Evolutionary conservation across 2,888 invertebrate species (phyloP).

Genomic region (Tenthredo distinguenda): DNA sequence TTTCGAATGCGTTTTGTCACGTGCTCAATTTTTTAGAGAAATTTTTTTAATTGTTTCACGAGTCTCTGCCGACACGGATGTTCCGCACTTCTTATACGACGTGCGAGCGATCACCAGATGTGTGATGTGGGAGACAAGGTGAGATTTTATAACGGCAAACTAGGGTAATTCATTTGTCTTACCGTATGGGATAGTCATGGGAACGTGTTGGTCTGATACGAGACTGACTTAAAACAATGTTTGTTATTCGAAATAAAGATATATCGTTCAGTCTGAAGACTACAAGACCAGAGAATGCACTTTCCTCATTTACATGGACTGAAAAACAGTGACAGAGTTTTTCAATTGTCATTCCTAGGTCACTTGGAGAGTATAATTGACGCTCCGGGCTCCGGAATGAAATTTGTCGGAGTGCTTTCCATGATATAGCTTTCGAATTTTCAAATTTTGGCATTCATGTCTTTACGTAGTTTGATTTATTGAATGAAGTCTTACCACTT

Average conservation of each 20-base stretch:
- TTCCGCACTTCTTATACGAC: neutral
- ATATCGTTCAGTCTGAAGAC: neutral
- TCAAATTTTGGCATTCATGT: neutral
- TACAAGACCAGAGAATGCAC: constrained; percentile 17
- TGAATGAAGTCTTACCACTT: constrained; percentile 63
- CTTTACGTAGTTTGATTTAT: neutral
- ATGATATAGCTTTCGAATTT: neutral
- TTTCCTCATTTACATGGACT: constrained; percentile 12
- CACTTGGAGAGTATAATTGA: neutral
- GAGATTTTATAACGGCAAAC: constrained; percentile 45
- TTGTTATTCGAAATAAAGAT: constrained; percentile 5
- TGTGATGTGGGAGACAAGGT: constrained; percentile 19
- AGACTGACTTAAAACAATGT: constrained; percentile 1
- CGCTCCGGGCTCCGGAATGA: neutral
- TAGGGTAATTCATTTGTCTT: constrained; percentile 35
- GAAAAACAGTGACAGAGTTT: neutral
- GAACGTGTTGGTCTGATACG: constrained; percentile 23
- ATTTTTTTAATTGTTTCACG: neutral
- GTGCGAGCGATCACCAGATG: constrained; percentile 10
- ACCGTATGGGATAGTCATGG: constrained; percentile 35
- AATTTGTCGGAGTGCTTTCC: neutral
- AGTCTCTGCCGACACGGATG: neutral
- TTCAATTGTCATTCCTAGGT: neutral
- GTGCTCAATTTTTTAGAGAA: neutral
- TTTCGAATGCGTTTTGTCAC: neutral